phyloP scores from a whole-genome alignment of 53 echinoderm and acorn worm species.

The Hippasteria phrygiana region DNA sequence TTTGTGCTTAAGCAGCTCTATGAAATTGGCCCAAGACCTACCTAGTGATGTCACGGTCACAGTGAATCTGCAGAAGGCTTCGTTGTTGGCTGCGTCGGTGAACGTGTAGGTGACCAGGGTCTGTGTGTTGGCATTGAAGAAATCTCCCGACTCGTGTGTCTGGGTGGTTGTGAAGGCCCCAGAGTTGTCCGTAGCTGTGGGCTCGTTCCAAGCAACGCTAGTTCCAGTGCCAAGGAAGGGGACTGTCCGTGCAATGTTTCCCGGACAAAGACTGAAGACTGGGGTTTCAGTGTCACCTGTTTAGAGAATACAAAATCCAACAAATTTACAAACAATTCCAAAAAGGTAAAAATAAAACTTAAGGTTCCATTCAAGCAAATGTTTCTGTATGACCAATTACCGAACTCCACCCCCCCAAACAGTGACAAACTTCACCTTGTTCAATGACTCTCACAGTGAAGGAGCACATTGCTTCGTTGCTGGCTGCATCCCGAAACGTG shows the following conservation, averaged over 20 bases:
- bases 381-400: no score
- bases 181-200: slow-evolving; percentile 70
- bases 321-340: no score
- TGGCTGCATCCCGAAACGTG: slow-evolving; percentile 42
- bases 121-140: slow-evolving; percentile 59
- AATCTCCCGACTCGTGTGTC: slow-evolving; percentile 63
- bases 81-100: slow-evolving; percentile 62
- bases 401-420: no score
- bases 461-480: slow-evolving; percentile 54
- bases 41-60: slow-evolving; percentile 51
- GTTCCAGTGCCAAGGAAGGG: slow-evolving; percentile 61
- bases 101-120: slow-evolving; percentile 74
- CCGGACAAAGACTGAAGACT: slow-evolving; percentile 45
- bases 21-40: neutral
- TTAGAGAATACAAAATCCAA: no score
- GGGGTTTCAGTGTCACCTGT: slow-evolving; percentile 53
- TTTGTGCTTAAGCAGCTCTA: no score
- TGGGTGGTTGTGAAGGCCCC: slow-evolving; percentile 40
- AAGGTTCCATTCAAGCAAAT: no score
- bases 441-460: slow-evolving; percentile 64
- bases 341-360: no score
- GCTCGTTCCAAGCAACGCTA: slow-evolving; percentile 70
- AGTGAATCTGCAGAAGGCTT: slow-evolving; percentile 61
- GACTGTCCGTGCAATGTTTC: slow-evolving; percentile 26
- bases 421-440: neutral